Evolutionary conservation across 2,797 vertebrate genomes (phyloP).

Genomic region (Poeciliopsis paucimaculata): DNA sequence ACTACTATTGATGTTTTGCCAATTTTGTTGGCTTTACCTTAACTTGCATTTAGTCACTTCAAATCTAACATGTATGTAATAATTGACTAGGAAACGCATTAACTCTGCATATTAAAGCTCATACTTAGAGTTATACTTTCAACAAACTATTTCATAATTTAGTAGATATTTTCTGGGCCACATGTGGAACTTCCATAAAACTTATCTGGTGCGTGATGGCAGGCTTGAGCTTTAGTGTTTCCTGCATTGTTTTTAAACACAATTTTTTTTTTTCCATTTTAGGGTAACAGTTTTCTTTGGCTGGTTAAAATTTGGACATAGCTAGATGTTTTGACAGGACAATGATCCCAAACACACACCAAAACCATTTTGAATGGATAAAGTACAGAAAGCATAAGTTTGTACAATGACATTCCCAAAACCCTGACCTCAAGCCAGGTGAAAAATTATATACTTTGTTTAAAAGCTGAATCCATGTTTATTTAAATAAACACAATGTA

Average conservation of each 20-base stretch:
- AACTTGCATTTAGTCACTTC: slow-evolving; percentile 19
- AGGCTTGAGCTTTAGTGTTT: background rate
- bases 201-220: background rate
- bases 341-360: background rate
- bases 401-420: background rate
- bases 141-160: background rate
- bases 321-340: background rate
- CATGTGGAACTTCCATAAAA: too few species aligned
- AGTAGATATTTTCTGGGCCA: background rate
- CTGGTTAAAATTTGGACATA: background rate
- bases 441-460: background rate
- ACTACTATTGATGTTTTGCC: slow-evolving; percentile 50
- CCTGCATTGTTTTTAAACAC: background rate
- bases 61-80: slow-evolving; percentile 16
- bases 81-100: background rate
- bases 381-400: background rate
- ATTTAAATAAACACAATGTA: background rate
- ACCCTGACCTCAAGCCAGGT: background rate
- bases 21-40: slow-evolving; percentile 39
- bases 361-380: background rate
- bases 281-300: background rate
- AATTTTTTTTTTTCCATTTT: background rate
- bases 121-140: background rate
- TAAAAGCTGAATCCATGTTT: background rate
- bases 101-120: background rate